phyloP scores from a whole-genome alignment of 2,888 invertebrate genomes.

The Sminthurides aquaticus region DNA sequence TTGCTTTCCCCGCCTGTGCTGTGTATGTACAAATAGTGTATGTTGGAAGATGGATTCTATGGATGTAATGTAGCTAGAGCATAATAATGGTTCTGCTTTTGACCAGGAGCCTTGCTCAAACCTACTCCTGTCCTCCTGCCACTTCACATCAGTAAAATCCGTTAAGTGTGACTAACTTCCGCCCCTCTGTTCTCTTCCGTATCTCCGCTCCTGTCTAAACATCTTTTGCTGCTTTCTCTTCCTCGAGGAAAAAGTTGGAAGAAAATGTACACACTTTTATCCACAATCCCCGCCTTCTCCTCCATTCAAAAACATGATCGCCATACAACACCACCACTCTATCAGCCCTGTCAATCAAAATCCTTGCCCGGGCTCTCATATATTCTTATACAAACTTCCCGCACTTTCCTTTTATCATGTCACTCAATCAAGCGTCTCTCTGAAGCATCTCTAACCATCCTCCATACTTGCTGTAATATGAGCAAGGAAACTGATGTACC shows the following conservation, averaged over 20 bases:
- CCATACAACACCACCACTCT: conserved; percentile 3
- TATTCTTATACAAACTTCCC: conserved; percentile 14
- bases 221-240: background rate
- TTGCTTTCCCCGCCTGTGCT: no score
- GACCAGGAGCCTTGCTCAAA: no score
- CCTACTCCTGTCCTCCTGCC: no score
- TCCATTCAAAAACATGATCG: background rate
- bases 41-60: no score
- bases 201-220: background rate
- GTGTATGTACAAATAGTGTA: no score
- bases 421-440: conserved; percentile 21
- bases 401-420: conserved; percentile 19
- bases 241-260: background rate
- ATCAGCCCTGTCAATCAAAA: conserved; percentile 21
- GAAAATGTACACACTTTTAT: background rate
- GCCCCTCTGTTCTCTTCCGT: background rate
- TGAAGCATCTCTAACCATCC: no score
- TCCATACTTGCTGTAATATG: no score
- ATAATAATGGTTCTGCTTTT: no score
- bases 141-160: background rate
- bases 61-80: no score
- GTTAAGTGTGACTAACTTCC: background rate
- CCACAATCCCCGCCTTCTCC: background rate
- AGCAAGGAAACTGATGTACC: no score
- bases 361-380: conserved; percentile 13